Conservation (phyloP, 1,140 invertebrate species). For the Nylanderia fulva region DNA sequence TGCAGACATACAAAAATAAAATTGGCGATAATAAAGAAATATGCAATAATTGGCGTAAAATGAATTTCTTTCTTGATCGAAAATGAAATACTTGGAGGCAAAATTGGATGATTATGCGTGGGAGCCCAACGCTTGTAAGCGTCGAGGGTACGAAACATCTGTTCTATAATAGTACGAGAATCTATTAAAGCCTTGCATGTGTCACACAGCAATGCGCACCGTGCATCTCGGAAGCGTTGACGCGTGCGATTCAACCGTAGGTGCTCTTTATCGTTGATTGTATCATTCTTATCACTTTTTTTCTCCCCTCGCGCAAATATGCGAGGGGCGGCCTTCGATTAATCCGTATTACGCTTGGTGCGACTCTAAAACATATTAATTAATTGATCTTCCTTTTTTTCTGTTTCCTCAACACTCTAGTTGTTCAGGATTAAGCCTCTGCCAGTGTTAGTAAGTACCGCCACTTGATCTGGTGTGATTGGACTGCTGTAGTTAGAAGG, state of each 20-base stretch:
- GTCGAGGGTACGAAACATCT: conserved; percentile 52
- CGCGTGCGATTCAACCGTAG: conserved; percentile 69
- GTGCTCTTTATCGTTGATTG: conserved; percentile 62
- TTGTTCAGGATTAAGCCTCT: conserved; percentile 99
- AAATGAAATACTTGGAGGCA: no score
- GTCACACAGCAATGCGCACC: conserved; percentile 70
- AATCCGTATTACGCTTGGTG: conserved; percentile 52
- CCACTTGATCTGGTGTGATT: conserved; percentile 88
- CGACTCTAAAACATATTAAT: conserved; percentile 81
- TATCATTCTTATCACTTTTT: conserved; percentile 41
- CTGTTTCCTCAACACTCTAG: conserved; percentile 91
- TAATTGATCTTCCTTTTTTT: conserved; percentile 87
- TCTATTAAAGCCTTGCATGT: conserved; percentile 71
- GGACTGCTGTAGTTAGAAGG: conserved; percentile 87
- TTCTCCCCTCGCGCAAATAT: conserved; percentile 19
- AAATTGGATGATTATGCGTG: no score
- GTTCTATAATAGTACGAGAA: conserved; percentile 46
- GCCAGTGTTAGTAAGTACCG: conserved; percentile 97
- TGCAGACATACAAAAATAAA: neutral
- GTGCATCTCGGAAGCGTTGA: conserved; percentile 76
- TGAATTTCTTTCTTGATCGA: neutral
- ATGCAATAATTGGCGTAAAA: neutral
- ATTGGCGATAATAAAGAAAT: neutral
- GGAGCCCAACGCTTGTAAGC: conserved; percentile 27
- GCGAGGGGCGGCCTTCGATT: conserved; percentile 42